These are phyloP conservation scores for Thryonomys swinderianus DNA, from an alignment of 2,113 vertebrate species.

Conservation along the genomic window DNA sequence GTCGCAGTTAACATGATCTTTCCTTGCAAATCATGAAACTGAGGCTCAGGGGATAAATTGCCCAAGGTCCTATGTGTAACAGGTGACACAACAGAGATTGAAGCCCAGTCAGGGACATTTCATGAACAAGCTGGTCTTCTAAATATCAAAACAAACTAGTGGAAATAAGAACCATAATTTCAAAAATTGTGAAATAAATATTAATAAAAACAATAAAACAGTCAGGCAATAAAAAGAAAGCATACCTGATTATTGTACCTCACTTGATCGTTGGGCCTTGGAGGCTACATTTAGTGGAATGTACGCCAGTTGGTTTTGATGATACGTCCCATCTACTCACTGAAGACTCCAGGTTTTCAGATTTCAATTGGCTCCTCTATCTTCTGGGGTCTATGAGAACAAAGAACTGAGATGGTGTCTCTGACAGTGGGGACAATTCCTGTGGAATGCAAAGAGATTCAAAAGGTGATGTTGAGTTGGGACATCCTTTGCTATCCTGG, in stretches of 20 bases:
- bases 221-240: neutral
- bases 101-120: neutral
- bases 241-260: neutral
- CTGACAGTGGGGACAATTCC: too few relatives aligned
- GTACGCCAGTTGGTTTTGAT: neutral
- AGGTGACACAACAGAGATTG: neutral
- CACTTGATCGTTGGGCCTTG: neutral
- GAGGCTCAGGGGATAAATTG: neutral
- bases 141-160: neutral
- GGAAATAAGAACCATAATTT: neutral
- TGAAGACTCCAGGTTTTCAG: neutral
- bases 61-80: neutral
- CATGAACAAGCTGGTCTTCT: neutral
- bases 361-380: neutral
- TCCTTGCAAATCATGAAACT: neutral
- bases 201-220: neutral
- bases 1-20: neutral
- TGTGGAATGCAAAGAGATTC: neutral
- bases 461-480: neutral
- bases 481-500: too few relatives aligned
- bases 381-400: neutral
- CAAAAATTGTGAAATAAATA: neutral
- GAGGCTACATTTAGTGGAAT: neutral
- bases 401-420: neutral
- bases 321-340: accelerated